These are phyloP conservation scores for Latheticus oryzae DNA, from an alignment of 2,888 invertebrate genomes.

Conservation along the genomic window DNA sequence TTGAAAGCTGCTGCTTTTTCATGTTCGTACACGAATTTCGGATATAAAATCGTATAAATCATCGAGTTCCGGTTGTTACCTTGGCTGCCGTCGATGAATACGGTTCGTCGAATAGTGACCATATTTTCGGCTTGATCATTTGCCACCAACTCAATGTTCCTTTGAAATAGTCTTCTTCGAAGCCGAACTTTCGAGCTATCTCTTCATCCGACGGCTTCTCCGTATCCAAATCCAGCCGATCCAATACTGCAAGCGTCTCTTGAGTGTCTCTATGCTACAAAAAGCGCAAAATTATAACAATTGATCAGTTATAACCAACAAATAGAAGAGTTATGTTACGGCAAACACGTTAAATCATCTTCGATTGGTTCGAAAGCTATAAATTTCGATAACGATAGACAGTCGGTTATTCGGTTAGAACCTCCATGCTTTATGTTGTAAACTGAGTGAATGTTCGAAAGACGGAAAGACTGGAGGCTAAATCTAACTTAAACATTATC, in stretches of 20 bases:
- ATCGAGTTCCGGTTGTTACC: conserved; percentile 69
- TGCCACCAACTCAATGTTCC: conserved; percentile 97
- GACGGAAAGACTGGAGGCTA: not conserved
- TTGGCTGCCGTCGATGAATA: conserved; percentile 98
- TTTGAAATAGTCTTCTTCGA: conserved; percentile 93
- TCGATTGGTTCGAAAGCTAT: too few species aligned
- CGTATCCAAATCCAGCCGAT: conserved; percentile 96
- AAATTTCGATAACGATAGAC: too few species aligned
- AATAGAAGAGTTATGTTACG: conserved; percentile 7
- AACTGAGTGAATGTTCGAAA: conserved; percentile 1
- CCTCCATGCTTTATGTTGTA: too few species aligned
- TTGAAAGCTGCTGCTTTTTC: not conserved
- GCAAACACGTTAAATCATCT: conserved; percentile 23
- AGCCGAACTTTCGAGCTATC: conserved; percentile 96
- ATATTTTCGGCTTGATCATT: conserved; percentile 95
- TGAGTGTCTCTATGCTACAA: conserved; percentile 96
- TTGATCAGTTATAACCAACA: too few species aligned
- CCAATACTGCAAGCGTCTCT: conserved; percentile 97
- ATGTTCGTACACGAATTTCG: conserved; percentile 14
- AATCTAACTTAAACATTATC: conserved; percentile 7
- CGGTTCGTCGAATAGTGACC: conserved; percentile 99
- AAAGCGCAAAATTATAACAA: conserved; percentile 3
- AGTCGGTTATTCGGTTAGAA: too few species aligned
- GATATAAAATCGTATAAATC: conserved; percentile 10
- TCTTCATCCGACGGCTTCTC: conserved; percentile 98